Conservation (phyloP, 2,797 vertebrate genomes). For the Urosaurus nigricauda region DNA sequence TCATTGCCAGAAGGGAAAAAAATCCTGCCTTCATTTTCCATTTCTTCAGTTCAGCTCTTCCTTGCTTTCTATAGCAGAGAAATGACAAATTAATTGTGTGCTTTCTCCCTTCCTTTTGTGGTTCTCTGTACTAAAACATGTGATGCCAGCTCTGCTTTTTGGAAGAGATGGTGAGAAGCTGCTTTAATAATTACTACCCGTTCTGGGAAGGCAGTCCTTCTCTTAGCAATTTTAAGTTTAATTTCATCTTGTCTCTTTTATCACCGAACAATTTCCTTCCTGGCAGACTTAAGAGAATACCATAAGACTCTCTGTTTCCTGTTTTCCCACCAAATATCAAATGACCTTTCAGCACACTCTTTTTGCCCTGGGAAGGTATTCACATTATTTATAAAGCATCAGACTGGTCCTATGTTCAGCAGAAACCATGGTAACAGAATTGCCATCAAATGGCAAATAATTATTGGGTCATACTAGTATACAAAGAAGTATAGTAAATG, state of each 20-base stretch:
- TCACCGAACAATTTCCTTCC: constrained; percentile 64
- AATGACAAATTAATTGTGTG: constrained; percentile 62
- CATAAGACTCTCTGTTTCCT: background rate
- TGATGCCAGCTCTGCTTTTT: constrained; percentile 66
- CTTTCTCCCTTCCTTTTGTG: constrained; percentile 59
- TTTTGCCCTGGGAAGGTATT: background rate
- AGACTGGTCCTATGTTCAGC: background rate
- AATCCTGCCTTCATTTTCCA: background rate
- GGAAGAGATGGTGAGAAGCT: constrained; percentile 57
- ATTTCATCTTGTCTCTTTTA: constrained; percentile 58
- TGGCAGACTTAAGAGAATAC: constrained; percentile 57
- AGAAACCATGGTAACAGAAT: constrained; percentile 16
- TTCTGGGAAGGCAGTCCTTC: constrained; percentile 53
- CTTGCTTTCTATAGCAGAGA: constrained; percentile 34
- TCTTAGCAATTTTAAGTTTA: constrained; percentile 59
- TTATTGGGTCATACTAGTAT: constrained; percentile 45
- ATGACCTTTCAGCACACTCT: constrained; percentile 24
- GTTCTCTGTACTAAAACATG: constrained; percentile 38
- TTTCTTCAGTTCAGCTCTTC: constrained; percentile 51
- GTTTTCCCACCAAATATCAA: constrained; percentile 12
- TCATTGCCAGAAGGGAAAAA: background rate
- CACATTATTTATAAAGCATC: constrained; percentile 37
- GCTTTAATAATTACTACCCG: constrained; percentile 57
- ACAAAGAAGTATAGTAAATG: constrained; percentile 35
- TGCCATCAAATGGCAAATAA: constrained; percentile 33